Evolutionary conservation across 2,113 vertebrate species (phyloP), one percentile per base, ranked within the genome.

Genomic region (Aldabrachelys gigantea): DNA sequence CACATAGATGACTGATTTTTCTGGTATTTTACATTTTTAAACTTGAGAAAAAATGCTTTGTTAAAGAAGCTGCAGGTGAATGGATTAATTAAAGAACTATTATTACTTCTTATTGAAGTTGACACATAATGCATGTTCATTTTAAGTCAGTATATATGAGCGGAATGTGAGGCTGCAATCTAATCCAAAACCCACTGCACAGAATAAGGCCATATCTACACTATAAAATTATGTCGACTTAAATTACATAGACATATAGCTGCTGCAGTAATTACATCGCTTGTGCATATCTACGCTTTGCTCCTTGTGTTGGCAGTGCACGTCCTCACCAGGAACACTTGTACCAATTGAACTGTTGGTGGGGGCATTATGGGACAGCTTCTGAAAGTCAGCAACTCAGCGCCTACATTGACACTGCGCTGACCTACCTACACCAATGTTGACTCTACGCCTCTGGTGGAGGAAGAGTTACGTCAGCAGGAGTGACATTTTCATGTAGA

Each of bases 21-120:
- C 1, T 50, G 16, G 53, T 91, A 80, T 95, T 95, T 93, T 82
- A 90, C 80, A 86, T 90, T 93, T 96, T 95, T 62, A 87, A 72
- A 29, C 35, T 78, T 94, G 95, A 87, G 85, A 94, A 91, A 93
- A 96, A 96, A 95, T 84, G 85, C 91, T 93, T 93, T 0, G 2
- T 94, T 91, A 92, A 93, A 96, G 94, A 87, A 95, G 86, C 91
- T 96, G 84, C 88, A 92, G 76, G 72, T 94, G 95, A 96, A 82
- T 2, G 69, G 85, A 38, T 89, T 93, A 95, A 97, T 97, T 97
- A 95, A 92, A 95, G 89, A 94, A 85, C 78, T 87, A 56, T 31
- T 31, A 72, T 76, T 4, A 14, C 78, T 94, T 95, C 8, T 97
- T 91, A 96, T 97, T 95, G 95, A 90, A 96, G 94, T 57, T 97